These are phyloP conservation scores for Cloeon dipterum DNA, from an alignment of 2,888 invertebrate genomes.

Conservation along the genomic window DNA sequence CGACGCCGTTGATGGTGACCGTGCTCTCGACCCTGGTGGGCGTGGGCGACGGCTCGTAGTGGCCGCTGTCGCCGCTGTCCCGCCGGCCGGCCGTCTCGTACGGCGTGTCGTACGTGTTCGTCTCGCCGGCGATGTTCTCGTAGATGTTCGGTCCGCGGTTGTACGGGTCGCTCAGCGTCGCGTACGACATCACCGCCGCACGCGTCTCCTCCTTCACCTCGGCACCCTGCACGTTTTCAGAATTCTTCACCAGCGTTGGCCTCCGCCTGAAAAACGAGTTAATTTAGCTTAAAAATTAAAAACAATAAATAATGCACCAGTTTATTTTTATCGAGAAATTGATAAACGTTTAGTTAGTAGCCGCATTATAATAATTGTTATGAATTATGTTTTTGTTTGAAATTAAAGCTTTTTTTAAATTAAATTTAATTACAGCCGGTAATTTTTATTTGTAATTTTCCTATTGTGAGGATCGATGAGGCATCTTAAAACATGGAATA, in stretches of 20 bases:
- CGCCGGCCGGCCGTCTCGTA: conserved; percentile 28
- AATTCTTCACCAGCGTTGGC: conserved; percentile 68
- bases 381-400: too few relatives aligned
- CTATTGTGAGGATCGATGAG: too few relatives aligned
- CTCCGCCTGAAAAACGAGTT: conserved; percentile 35
- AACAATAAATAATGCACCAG: not conserved
- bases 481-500: too few relatives aligned
- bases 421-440: too few relatives aligned
- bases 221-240: conserved; percentile 68
- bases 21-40: conserved; percentile 17
- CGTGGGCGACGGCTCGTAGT: conserved; percentile 44
- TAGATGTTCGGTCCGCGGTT: conserved; percentile 26
- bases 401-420: too few relatives aligned
- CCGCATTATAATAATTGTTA: too few relatives aligned
- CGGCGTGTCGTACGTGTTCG: conserved; percentile 42
- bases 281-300: not conserved
- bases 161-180: conserved; percentile 51
- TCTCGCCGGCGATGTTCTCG: conserved; percentile 26
- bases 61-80: conserved; percentile 32
- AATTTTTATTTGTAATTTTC: too few relatives aligned
- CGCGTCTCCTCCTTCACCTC: conserved; percentile 68
- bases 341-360: too few relatives aligned
- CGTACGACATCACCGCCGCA: conserved; percentile 75
- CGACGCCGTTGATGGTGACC: conserved; percentile 74
- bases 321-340: not conserved